phyloP scores from a whole-genome alignment of 2,888 invertebrate genomes.

The Dysmachus trigonus region DNA sequence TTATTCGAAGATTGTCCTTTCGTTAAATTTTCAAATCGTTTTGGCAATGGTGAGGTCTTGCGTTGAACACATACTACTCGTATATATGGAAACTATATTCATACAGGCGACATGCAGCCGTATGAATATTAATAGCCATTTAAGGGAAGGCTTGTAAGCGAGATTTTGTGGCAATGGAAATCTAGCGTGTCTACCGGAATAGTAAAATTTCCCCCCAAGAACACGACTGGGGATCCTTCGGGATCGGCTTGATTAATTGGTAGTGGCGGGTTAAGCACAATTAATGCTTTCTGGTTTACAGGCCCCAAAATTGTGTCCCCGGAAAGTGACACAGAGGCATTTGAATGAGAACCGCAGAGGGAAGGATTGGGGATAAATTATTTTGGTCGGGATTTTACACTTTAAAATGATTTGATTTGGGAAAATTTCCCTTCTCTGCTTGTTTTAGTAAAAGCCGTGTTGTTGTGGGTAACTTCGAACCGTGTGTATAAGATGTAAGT shows the following conservation, averaged over 20 bases:
- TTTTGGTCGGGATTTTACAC: constrained; percentile 22
- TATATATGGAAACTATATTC: too few species aligned
- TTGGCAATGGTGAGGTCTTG: not conserved
- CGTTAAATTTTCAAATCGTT: constrained; percentile 2
- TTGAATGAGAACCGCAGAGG: not conserved
- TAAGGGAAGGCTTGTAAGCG: not conserved
- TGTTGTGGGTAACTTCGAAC: not conserved
- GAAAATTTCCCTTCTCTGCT: not conserved
- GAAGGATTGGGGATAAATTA: constrained; percentile 19
- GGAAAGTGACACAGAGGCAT: constrained; percentile 26
- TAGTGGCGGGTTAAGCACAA: constrained; percentile 38
- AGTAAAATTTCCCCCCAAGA: constrained; percentile 17
- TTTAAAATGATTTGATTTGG: constrained; percentile 23
- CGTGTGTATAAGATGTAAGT: not conserved
- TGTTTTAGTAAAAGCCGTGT: not conserved
- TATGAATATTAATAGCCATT: constrained; percentile 37
- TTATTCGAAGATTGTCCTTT: constrained; percentile 27
- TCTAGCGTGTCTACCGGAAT: not conserved
- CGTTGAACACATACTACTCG: not conserved
- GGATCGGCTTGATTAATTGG: constrained; percentile 29
- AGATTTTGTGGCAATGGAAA: not conserved
- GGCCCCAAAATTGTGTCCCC: not conserved
- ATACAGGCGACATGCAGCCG: not conserved
- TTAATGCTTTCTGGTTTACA: constrained; percentile 28
- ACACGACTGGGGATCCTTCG: not conserved